Conservation (phyloP, 2,888 invertebrate species). For the Conops quadrifasciatus region DNA sequence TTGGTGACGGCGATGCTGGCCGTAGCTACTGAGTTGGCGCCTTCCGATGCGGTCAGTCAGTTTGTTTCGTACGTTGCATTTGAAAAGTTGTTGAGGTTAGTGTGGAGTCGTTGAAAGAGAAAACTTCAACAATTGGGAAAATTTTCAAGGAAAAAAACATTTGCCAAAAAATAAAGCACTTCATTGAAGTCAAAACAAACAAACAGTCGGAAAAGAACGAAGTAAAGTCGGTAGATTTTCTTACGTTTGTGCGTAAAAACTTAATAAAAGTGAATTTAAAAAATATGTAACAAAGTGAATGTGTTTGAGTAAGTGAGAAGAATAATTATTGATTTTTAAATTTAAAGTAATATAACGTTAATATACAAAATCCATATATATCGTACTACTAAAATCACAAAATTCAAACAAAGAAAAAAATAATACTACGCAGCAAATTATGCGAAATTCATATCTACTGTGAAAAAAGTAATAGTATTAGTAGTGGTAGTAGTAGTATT, state of each 20-base stretch:
- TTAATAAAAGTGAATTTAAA: neutral
- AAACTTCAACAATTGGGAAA: neutral
- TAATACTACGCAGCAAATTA: slow-evolving; percentile 48
- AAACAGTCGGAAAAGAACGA: neutral
- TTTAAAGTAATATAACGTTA: neutral
- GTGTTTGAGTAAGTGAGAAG: too few relatives aligned
- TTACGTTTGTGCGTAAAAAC: neutral
- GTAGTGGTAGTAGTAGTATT: too few relatives aligned
- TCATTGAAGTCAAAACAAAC: neutral
- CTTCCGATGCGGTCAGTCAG: slow-evolving; percentile 18
- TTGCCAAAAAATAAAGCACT: neutral
- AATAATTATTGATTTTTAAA: too few relatives aligned
- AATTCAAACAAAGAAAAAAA: slow-evolving; percentile 11
- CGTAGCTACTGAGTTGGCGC: slow-evolving; percentile 4
- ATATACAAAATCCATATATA: neutral
- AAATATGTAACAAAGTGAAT: too few relatives aligned
- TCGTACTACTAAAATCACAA: neutral
- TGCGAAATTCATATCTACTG: slow-evolving; percentile 40
- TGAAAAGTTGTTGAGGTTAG: neutral
- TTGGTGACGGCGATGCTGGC: slow-evolving; percentile 7
- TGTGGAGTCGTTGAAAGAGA: neutral
- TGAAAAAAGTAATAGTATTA: slow-evolving; percentile 8
- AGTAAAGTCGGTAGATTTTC: neutral
- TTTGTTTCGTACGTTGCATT: slow-evolving; percentile 19
- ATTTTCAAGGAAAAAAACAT: slow-evolving; percentile 14